Percentiles rank a stretch among this genome's conserved stretches.
These are phyloP conservation scores for Brachionus rubens DNA, from an alignment of 1,140 invertebrate species.

Conservation along the genomic window DNA sequence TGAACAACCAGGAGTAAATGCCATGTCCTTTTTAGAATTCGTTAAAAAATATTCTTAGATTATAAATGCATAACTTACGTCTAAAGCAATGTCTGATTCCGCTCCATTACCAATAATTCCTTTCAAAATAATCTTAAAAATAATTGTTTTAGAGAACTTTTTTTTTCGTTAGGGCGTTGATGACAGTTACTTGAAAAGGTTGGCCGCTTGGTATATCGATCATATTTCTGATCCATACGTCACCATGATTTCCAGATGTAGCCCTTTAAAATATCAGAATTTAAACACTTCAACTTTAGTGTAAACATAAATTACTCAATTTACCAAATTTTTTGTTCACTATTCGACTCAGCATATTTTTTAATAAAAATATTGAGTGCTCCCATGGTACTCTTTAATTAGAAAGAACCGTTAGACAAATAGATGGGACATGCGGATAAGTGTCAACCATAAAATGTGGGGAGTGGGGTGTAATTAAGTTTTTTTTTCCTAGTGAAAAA, in stretches of 20 bases:
- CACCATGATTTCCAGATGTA: slow-evolving; percentile 28
- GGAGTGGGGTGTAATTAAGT: no score
- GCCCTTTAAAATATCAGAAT: not conserved
- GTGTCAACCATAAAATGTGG: no score
- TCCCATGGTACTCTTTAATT: slow-evolving; percentile 19
- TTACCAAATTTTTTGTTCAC: slow-evolving; percentile 26
- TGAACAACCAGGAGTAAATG: slow-evolving; percentile 2
- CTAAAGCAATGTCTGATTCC: slow-evolving; percentile 24
- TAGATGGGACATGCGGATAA: no score
- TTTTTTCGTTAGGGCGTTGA: not conserved
- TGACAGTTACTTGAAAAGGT: slow-evolving; percentile 17
- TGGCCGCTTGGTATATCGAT: not conserved
- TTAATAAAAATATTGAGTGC: slow-evolving; percentile 1
- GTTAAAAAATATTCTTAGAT: no score
- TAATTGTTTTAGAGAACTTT: not conserved
- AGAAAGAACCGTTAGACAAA: no score
- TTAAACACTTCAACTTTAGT: not conserved
- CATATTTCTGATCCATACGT: slow-evolving; percentile 36
- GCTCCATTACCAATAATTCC: slow-evolving; percentile 14
- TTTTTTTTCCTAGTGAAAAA: no score
- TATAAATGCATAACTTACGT: no score
- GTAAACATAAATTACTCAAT: no score
- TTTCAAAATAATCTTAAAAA: slow-evolving; percentile 19
- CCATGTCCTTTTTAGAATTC: slow-evolving; percentile 10
- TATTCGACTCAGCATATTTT: slow-evolving; percentile 13